A percentile compares a stretch with the other conserved stretches of the same genome.
Conservation (phyloP, 1,140 invertebrate genomes). For the Formica exsecta region DNA sequence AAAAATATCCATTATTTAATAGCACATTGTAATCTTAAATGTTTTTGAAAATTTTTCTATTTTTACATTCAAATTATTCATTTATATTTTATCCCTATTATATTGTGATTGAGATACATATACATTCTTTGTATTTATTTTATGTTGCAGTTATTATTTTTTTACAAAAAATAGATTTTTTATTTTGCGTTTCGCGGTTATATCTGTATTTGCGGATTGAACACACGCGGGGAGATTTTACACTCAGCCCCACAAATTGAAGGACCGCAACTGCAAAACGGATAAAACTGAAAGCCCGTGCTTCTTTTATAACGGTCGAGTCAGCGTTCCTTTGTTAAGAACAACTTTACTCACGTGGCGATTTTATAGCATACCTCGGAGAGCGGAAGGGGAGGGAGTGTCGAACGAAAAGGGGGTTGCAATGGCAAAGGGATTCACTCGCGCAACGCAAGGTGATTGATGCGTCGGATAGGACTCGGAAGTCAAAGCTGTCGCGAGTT, state of each 20-base stretch:
- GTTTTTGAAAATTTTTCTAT: not conserved
- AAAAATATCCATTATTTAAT: not conserved
- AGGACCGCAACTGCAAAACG: constrained; percentile 39
- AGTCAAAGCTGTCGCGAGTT: constrained; percentile 46
- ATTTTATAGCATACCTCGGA: constrained; percentile 66
- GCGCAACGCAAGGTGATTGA: constrained; percentile 73
- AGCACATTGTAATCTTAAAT: not conserved
- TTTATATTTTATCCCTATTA: not conserved
- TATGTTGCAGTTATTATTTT: not conserved
- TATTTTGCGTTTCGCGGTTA: constrained; percentile 6
- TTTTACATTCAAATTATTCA: not conserved
- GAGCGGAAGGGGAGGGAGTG: not conserved
- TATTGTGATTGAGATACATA: not conserved
- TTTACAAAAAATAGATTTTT: not conserved
- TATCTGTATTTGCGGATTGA: constrained; percentile 16
- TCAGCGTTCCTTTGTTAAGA: constrained; percentile 81
- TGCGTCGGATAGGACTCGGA: constrained; percentile 55
- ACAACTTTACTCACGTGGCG: constrained; percentile 77
- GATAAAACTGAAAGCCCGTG: constrained; percentile 71
- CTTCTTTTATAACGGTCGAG: constrained; percentile 77
- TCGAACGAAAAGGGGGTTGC: not conserved
- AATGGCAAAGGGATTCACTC: not conserved
- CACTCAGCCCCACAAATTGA: constrained; percentile 16
- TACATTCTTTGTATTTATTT: not conserved
- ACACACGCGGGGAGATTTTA: not conserved